Base-by-base conservation (phyloP, 23 tunicate genomes). In the Styela plicata region DNA sequence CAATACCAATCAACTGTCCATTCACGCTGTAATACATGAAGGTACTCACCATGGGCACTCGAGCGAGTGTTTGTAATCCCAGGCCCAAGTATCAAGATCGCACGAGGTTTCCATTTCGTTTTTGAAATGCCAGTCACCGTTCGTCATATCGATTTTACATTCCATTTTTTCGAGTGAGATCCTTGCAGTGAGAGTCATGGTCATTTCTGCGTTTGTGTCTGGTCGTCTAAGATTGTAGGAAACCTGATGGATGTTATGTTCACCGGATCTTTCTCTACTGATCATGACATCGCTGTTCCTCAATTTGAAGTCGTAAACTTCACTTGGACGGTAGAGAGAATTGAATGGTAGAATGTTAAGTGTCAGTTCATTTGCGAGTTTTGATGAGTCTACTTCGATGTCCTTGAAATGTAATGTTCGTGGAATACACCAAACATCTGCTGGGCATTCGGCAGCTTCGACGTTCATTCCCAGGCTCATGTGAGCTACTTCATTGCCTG, bases 81-180 rank as follows among this genome's bases (percentile, higher is more conserved):
- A 66, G 30, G 31, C 71, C 71, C 71, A 66, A 26, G 71, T 66
- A 5, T 66, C 31, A 5, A 17, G 71, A 66, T 66, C 17, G 71
- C 31, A 66, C 5, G 71, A 66, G 16, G 71, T 28, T 66, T 66
- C 31, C 10, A 66, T 5, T 10, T 25, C 7, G 71, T 66, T 10
- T 26, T 66, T 66, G 16, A 66, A 25, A 25, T 28, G 30, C 31
- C 30, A 25, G 30, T 66, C 71, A 17, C 31, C 31, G 71, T 66
- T 66, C 17, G 71, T 5, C 17, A 66, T 5, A 17, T 25, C 71
- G 10, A 28, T 7, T 10, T 66, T 7, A 10, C 71, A 25, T 66
- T 26, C 16, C 30, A 66, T 5, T 28, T 66, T 28, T 5, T 66
- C 16, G 10, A 13, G 57, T 5, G 57, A 44, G 10, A 44, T 5